Evolutionary conservation across 2,888 invertebrate species (phyloP), one percentile per base, ranked within the genome.

Genomic region (Erannis defoliaria): DNA sequence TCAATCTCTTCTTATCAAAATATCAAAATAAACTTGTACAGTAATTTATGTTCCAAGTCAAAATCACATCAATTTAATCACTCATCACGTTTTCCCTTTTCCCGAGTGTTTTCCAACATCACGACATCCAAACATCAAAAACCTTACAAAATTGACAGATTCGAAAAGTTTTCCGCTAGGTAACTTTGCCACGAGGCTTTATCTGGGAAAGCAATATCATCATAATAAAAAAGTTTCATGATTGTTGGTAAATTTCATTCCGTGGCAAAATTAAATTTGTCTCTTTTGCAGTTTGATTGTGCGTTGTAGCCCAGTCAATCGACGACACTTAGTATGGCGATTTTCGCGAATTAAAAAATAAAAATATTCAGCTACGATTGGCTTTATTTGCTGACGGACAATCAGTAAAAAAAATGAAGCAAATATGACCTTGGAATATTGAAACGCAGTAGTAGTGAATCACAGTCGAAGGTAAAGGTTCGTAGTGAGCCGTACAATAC

Each of bases 171-270:
- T 40, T 21, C 21, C 58, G 12, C 35, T 58, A 46, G 38, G 53
- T 53, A 64, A 60, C 53, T 62, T 64, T 50, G 42, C 49, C 16
- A 14, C 26, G 33, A 55, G 54, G 40, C 57, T 54, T 64, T 64
- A 58, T 65, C 55, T 37, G 40, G 37, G 40, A 60, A 55, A 60
- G 50, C 59, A 62, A 59, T 65, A 57, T 59, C 55, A 65, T 63
- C 55, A 62, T 63, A 61, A 63, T 68, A 63, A 68, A 63, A 54
- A 66, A 66, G 62, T 68, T 66, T 45, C 59, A 35, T 45, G 49
- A 58, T 49, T 59, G 38, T 37, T 46, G 18, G 31, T 43, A 31
- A 49, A 51, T 40, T 31, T 40, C 29, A 31, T 51, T 31, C 40
- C 12, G 19, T 19, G 51, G 40, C 40, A n/a, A 31, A 40, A 51